Conservation (phyloP, 2,888 invertebrate genomes). For the Eristalis pertinax region DNA sequence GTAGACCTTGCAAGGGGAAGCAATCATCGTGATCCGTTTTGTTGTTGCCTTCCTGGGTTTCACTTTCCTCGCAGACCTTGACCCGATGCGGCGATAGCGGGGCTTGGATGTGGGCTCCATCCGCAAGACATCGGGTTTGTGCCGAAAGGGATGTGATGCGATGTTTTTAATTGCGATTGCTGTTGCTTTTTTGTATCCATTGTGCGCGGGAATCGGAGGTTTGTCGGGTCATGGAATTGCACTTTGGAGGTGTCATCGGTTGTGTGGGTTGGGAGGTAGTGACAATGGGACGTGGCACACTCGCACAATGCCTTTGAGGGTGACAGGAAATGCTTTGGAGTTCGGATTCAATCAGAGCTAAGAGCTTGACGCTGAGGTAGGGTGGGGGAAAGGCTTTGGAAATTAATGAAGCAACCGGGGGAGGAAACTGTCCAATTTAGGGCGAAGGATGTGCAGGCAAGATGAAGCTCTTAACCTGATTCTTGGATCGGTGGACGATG, state of each 20-base stretch:
- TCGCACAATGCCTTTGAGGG: background rate
- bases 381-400: background rate
- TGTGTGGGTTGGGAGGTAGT: no score
- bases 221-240: background rate
- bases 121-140: constrained; percentile 29
- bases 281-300: background rate
- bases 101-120: constrained; percentile 7
- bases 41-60: constrained; percentile 4
- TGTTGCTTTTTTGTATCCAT: background rate
- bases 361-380: background rate
- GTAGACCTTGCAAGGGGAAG: constrained; percentile 32
- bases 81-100: background rate
- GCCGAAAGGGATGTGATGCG: background rate
- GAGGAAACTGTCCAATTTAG: background rate
- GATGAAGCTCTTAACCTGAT: background rate
- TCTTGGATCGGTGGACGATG: background rate
- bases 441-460: background rate
- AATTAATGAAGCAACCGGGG: background rate
- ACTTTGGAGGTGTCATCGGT: background rate
- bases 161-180: constrained; percentile 47
- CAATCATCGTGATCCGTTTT: constrained; percentile 53
- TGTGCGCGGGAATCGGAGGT: constrained; percentile 7
- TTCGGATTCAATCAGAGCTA: constrained; percentile 21
- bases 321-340: background rate
- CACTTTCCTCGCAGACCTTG: background rate